Conservation (phyloP, 2,797 vertebrate genomes). For the Pagetopsis macropterus region DNA sequence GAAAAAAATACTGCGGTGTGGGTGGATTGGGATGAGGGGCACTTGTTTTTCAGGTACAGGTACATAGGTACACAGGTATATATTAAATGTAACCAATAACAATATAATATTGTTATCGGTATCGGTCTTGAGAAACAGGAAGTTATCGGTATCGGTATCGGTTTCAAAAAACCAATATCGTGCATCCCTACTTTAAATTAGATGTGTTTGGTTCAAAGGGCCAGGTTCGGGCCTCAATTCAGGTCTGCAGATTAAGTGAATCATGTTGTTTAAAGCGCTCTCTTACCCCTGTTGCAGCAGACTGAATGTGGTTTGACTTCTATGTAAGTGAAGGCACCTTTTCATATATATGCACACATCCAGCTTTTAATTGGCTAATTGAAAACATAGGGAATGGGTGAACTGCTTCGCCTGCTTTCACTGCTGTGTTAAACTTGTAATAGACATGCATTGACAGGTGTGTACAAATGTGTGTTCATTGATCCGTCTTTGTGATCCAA, state of each 20-base stretch:
- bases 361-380: conserved; percentile 1
- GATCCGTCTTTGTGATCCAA: conserved; percentile 17
- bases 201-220: neutral
- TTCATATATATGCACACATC: conserved; percentile 3
- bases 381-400: neutral
- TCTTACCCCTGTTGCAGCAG: neutral
- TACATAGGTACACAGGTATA: no score
- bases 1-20: no score
- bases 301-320: neutral
- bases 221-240: neutral
- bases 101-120: no score
- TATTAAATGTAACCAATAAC: no score
- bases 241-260: neutral
- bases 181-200: neutral
- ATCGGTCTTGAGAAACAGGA: no score
- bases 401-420: conserved; percentile 15
- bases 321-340: neutral
- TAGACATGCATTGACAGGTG: conserved; percentile 30
- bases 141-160: no score
- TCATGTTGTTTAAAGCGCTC: neutral
- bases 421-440: conserved; percentile 22
- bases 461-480: conserved; percentile 32
- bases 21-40: no score
- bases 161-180: no score
- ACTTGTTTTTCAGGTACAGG: no score